These are phyloP conservation scores for Sebastes reedi DNA, from an alignment of 2,797 vertebrate species.

Conservation along the genomic window DNA sequence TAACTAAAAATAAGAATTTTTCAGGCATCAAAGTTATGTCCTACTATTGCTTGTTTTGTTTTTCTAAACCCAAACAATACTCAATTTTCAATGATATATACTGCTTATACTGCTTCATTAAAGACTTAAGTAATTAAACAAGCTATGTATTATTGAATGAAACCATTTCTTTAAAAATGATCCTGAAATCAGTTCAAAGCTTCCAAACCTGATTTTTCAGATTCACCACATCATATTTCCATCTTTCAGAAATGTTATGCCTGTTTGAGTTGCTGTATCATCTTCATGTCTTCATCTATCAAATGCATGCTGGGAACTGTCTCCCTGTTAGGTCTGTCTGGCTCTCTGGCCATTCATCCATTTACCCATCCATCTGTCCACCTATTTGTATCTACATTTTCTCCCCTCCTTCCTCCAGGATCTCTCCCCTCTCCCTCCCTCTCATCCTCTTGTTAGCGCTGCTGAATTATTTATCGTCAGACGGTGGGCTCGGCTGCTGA, in stretches of 20 bases:
- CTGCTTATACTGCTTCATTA: not conserved
- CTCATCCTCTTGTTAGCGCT: slow-evolving; percentile 41
- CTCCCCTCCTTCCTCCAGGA: slow-evolving; percentile 11
- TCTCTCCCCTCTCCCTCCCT: slow-evolving; percentile 9
- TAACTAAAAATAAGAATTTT: too few species aligned
- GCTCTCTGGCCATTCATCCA: slow-evolving; percentile 18
- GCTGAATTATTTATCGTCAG: slow-evolving; percentile 78
- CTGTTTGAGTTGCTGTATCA: slow-evolving; percentile 17
- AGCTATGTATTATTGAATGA: not conserved
- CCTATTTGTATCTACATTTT: slow-evolving; percentile 39
- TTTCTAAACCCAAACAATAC: not conserved
- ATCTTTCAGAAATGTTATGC: not conserved
- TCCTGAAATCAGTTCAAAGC: not conserved
- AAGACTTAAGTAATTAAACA: not conserved
- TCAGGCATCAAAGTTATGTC: not conserved
- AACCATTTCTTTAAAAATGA: not conserved
- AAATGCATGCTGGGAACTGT: slow-evolving; percentile 43
- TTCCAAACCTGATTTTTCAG: not conserved
- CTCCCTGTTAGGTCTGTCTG: slow-evolving; percentile 4
- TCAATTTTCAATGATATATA: not conserved
- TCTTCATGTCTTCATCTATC: slow-evolving; percentile 31
- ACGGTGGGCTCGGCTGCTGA: slow-evolving; percentile 49
- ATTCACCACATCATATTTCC: not conserved
- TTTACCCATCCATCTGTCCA: slow-evolving; percentile 52
- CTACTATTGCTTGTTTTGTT: not conserved